phyloP scores from a whole-genome alignment of 2,888 invertebrate species.

The Lumbricus terrestris region DNA sequence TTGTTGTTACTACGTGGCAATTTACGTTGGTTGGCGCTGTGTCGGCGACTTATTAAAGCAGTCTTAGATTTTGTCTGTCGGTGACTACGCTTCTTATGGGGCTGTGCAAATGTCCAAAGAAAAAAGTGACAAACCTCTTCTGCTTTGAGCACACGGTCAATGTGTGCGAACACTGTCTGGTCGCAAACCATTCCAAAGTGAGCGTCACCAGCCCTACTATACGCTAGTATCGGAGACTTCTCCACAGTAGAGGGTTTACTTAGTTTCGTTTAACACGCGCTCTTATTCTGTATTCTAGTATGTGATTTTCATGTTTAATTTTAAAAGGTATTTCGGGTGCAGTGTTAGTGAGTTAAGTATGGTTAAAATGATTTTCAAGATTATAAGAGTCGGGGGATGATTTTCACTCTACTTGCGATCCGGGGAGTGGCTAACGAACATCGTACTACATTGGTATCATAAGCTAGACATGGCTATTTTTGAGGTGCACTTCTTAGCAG shows the following conservation, averaged over 20 bases:
- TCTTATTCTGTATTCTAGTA: not conserved
- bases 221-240: not conserved
- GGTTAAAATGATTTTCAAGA: no score
- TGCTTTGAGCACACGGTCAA: conserved; percentile 98
- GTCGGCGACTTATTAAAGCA: not conserved
- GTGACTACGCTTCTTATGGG: conserved; percentile 71
- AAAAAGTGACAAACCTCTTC: conserved; percentile 94
- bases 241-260: not conserved
- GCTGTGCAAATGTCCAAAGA: conserved; percentile 95
- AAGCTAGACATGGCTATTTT: no score
- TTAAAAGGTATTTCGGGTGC: not conserved
- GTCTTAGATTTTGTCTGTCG: not conserved
- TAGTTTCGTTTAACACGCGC: not conserved
- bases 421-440: no score
- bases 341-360: no score
- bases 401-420: no score
- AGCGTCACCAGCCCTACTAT: conserved; percentile 32
- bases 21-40: not conserved
- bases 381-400: no score
- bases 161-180: conserved; percentile 98
- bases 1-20: not conserved
- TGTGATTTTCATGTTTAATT: not conserved
- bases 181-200: conserved; percentile 92
- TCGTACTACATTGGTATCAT: no score
- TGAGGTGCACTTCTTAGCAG: no score